phyloP scores from a whole-genome alignment of 2,888 invertebrate species.

The Amphipoea lucens region DNA sequence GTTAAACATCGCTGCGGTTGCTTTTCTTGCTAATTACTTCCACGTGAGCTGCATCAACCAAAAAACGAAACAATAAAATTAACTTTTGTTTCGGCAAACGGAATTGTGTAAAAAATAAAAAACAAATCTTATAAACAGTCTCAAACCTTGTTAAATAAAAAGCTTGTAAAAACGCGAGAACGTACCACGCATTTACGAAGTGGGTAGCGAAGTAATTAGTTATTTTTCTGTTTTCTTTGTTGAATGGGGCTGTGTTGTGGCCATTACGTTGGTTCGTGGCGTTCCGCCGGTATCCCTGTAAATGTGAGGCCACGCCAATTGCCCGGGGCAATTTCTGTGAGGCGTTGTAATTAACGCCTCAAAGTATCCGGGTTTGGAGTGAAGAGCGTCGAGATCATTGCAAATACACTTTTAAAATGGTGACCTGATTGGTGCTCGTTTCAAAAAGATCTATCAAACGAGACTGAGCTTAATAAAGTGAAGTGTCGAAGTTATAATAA shows the following conservation, averaged over 20 bases:
- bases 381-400: constrained; percentile 61
- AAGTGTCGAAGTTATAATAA: background rate
- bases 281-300: constrained; percentile 64
- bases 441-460: background rate
- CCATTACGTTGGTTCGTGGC: constrained; percentile 66
- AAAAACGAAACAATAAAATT: constrained; percentile 11
- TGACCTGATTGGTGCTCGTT: constrained; percentile 32
- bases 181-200: constrained; percentile 63
- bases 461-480: background rate
- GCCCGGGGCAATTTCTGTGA: constrained; percentile 62
- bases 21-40: constrained; percentile 15
- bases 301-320: constrained; percentile 63
- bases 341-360: constrained; percentile 76
- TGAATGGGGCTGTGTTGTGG: constrained; percentile 67
- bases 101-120: constrained; percentile 36
- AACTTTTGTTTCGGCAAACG: constrained; percentile 17
- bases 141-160: constrained; percentile 59
- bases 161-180: constrained; percentile 58
- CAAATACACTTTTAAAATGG: constrained; percentile 61
- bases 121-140: constrained; percentile 45
- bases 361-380: constrained; percentile 63
- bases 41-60: constrained; percentile 14
- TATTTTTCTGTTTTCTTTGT: constrained; percentile 70
- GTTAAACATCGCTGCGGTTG: background rate
- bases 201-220: constrained; percentile 63